Evolutionary conservation across 2,113 vertebrate genomes (phyloP).

Genomic region (Scomber colias): DNA sequence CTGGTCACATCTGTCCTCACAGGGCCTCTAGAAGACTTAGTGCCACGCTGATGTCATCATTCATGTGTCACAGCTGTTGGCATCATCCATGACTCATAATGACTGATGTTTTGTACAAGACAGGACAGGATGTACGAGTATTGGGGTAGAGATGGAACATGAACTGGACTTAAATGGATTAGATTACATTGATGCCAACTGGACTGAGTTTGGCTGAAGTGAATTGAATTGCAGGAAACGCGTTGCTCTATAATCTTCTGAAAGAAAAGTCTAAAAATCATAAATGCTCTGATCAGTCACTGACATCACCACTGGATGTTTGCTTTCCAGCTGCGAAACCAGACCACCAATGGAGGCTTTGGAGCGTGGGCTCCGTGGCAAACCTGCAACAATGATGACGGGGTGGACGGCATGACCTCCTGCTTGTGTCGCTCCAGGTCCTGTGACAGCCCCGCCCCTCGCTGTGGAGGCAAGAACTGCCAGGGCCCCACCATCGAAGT

Average conservation of each 20-base stretch:
- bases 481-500: slow-evolving; percentile 93
- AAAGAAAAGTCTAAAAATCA: neutral
- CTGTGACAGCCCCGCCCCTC: slow-evolving; percentile 92
- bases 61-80: neutral
- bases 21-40: neutral
- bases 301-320: neutral
- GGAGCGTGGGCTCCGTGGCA: slow-evolving; percentile 96
- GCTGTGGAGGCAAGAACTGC: slow-evolving; percentile 91
- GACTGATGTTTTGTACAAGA: neutral
- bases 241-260: slow-evolving; percentile 5
- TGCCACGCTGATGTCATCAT: neutral
- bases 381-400: slow-evolving; percentile 93
- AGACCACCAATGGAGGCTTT: slow-evolving; percentile 91
- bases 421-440: slow-evolving; percentile 93
- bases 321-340: slow-evolving; percentile 88
- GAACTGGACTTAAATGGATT: slow-evolving; percentile 2
- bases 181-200: neutral
- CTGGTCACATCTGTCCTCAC: neutral
- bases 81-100: neutral
- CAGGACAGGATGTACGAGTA: neutral
- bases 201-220: slow-evolving; percentile 1
- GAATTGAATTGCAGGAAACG: slow-evolving; percentile 1
- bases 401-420: slow-evolving; percentile 89
- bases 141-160: neutral
- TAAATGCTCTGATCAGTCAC: neutral